These are phyloP conservation scores for Cuculus canorus DNA, from an alignment of 2,797 vertebrate genomes.

Conservation along the genomic window DNA sequence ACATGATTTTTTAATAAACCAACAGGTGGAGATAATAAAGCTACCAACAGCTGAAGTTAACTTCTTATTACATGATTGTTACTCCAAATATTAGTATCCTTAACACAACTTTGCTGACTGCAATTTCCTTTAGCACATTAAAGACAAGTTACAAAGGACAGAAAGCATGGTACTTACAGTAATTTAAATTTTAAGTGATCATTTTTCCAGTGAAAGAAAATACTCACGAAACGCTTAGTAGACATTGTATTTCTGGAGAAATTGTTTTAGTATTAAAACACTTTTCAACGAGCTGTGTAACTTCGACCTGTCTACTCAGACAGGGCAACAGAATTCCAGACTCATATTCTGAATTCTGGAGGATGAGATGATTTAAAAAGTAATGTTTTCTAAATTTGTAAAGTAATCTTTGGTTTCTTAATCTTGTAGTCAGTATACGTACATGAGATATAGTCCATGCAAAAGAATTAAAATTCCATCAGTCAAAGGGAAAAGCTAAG, in stretches of 20 bases:
- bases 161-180: not conserved
- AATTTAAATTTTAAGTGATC: not conserved
- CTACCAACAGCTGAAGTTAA: not conserved
- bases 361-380: not conserved
- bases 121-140: not conserved
- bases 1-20: conserved; percentile 31
- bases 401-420: not conserved
- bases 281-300: not conserved
- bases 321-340: not conserved
- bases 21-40: conserved; percentile 29
- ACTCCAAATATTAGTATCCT: not conserved
- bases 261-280: not conserved
- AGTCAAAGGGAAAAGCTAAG: not conserved
- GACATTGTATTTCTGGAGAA: not conserved
- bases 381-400: not conserved
- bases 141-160: not conserved
- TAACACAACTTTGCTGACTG: not conserved
- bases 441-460: not conserved
- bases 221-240: not conserved
- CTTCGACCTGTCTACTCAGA: not conserved
- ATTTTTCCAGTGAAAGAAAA: not conserved
- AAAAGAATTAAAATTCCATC: not conserved
- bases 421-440: not conserved
- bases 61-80: not conserved
- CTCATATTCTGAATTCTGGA: not conserved